Evolutionary conservation across 2,113 vertebrate species (phyloP).

Genomic region (Cavia aperea): DNA sequence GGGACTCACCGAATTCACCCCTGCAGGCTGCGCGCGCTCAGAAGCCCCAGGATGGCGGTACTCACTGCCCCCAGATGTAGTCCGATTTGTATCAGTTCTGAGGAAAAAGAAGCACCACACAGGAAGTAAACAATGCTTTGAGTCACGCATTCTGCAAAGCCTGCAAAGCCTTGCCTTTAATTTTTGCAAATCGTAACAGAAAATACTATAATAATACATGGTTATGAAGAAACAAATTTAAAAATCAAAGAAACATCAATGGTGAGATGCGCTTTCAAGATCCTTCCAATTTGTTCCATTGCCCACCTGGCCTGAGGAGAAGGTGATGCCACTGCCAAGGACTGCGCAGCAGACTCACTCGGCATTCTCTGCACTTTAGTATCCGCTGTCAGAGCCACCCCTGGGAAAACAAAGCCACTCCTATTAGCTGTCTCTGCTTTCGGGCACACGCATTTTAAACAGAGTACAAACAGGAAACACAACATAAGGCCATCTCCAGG

Average conservation of each 20-base stretch:
- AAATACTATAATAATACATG: background rate
- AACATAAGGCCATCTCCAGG: background rate
- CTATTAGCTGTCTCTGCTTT: background rate
- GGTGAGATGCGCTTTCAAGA: background rate
- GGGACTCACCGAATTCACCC: conserved; percentile 79
- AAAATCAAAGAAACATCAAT: background rate
- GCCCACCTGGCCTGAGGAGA: conserved; percentile 89
- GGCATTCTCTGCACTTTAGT: conserved; percentile 97
- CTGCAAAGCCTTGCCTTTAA: background rate
- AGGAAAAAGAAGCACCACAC: background rate
- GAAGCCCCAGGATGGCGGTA: conserved; percentile 87
- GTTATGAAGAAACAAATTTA: background rate
- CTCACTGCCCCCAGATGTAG: conserved; percentile 85
- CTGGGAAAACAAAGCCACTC: conserved; percentile 67
- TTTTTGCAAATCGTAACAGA: background rate
- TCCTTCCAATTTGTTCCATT: background rate
- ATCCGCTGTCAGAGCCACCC: conserved; percentile 91
- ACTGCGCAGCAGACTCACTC: conserved; percentile 89
- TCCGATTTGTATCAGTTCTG: conserved; percentile 86
- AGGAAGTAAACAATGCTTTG: background rate
- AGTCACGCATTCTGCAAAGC: background rate
- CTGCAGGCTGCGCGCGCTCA: conserved; percentile 84
- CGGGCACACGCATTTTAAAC: conserved; percentile 13
- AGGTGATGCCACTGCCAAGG: conserved; percentile 88
- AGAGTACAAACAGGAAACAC: background rate